A percentile compares a stretch with the other conserved stretches of the same genome.
phyloP scores from a whole-genome alignment of 2,888 invertebrate species.

The Arenicola marina region DNA sequence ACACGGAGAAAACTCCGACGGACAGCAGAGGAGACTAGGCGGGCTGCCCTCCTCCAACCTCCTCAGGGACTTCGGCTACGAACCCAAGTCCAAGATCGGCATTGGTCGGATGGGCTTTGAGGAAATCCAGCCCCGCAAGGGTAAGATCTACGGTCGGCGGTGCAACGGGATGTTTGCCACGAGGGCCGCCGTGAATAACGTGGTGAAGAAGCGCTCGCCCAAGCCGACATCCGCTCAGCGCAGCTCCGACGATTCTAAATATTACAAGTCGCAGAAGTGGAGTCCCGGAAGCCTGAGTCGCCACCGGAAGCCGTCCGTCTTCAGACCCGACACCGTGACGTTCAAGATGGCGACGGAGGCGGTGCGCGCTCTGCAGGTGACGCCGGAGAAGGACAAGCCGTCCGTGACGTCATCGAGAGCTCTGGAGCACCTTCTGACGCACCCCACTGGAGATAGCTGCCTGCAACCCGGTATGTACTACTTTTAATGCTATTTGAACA shows the following conservation, averaged over 20 bases:
- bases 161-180: slow-evolving; percentile 12
- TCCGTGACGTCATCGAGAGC: neutral
- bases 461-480: neutral
- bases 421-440: neutral
- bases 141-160: slow-evolving; percentile 13
- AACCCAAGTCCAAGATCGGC: too few relatives aligned
- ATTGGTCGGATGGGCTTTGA: neutral
- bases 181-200: slow-evolving; percentile 7
- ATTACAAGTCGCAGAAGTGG: neutral
- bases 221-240: too few relatives aligned
- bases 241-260: neutral
- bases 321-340: neutral
- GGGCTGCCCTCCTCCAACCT: neutral
- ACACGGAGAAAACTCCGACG: neutral
- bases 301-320: neutral
- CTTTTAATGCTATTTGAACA: neutral
- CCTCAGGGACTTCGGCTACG: too few relatives aligned
- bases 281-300: neutral
- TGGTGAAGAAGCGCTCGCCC: slow-evolving; percentile 8
- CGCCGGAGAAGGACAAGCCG: neutral
- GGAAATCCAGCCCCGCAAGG: slow-evolving; percentile 13
- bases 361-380: neutral
- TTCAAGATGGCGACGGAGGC: slow-evolving; percentile 5
- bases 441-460: neutral
- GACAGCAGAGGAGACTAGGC: neutral